phyloP scores from a whole-genome alignment of 2,113 vertebrate genomes.

The Corythoichthys intestinalis region DNA sequence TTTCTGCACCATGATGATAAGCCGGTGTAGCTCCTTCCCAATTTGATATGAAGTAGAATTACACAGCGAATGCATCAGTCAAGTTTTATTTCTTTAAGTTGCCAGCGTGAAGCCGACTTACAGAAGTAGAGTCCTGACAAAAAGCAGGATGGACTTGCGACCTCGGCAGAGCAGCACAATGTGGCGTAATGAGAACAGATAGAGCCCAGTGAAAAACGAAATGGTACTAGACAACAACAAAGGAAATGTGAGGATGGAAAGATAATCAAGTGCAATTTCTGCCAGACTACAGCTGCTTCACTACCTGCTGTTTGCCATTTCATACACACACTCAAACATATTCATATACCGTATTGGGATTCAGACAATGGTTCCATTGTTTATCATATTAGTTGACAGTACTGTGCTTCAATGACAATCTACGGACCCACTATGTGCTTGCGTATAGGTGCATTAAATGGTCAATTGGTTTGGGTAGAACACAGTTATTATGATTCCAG shows the following conservation, averaged over 20 bases:
- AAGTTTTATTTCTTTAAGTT: conserved; percentile 25
- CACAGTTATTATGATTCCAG: conserved; percentile 41
- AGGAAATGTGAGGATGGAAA: conserved; percentile 17
- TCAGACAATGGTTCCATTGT: conserved; percentile 19
- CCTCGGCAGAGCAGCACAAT: conserved; percentile 6
- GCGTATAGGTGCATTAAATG: conserved; percentile 18
- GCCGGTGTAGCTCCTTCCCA: neutral
- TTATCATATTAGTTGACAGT: conserved; percentile 25
- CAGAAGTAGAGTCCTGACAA: neutral
- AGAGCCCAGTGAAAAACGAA: conserved; percentile 5
- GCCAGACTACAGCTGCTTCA: conserved; percentile 48
- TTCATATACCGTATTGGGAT: conserved; percentile 6
- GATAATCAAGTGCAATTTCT: conserved; percentile 30
- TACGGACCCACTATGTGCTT: neutral
- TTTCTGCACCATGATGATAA: neutral
- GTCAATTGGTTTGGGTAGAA: conserved; percentile 5
- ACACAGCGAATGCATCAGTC: conserved; percentile 15
- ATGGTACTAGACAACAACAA: neutral
- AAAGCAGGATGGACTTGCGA: conserved; percentile 7
- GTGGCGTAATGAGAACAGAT: neutral
- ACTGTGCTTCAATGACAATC: conserved; percentile 8
- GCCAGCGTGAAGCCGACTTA: conserved; percentile 22
- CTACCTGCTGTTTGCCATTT: conserved; percentile 27
- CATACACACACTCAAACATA: neutral
- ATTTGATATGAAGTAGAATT: conserved; percentile 25